Evolutionary conservation across 1,140 invertebrate genomes (phyloP).

Genomic region (Heliconius eleuchia): DNA sequence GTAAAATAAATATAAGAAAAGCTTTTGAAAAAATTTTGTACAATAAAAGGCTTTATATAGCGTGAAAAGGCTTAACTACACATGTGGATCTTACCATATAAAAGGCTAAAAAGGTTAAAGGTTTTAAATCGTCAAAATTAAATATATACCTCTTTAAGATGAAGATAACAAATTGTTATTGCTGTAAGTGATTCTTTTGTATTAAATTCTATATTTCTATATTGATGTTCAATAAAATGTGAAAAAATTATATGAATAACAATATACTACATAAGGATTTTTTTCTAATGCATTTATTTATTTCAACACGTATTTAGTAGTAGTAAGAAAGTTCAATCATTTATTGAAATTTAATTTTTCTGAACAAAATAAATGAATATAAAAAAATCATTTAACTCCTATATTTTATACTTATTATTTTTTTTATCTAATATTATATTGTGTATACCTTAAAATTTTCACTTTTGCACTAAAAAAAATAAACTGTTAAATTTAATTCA

Average conservation of each 20-base stretch:
- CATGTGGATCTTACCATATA: slow-evolving; percentile 50
- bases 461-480: too few species aligned
- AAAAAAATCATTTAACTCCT: not conserved
- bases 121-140: slow-evolving; percentile 67
- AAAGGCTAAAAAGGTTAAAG: slow-evolving; percentile 62
- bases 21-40: too few species aligned
- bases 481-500: too few species aligned
- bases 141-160: slow-evolving; percentile 44
- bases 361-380: not conserved
- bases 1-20: too few species aligned
- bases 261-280: too few species aligned
- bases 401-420: not conserved
- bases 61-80: slow-evolving; percentile 46
- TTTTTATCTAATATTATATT: too few species aligned
- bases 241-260: too few species aligned
- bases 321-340: too few species aligned
- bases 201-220: not conserved
- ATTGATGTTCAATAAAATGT: not conserved
- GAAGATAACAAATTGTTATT: slow-evolving; percentile 12
- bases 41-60: not conserved
- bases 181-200: slow-evolving; percentile 58
- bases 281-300: too few species aligned
- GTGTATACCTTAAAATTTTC: too few species aligned
- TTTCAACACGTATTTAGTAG: too few species aligned
- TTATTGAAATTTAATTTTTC: too few species aligned